Evolutionary conservation across 2,797 vertebrate genomes (phyloP).

Genomic region (Chiloscyllium punctatum): DNA sequence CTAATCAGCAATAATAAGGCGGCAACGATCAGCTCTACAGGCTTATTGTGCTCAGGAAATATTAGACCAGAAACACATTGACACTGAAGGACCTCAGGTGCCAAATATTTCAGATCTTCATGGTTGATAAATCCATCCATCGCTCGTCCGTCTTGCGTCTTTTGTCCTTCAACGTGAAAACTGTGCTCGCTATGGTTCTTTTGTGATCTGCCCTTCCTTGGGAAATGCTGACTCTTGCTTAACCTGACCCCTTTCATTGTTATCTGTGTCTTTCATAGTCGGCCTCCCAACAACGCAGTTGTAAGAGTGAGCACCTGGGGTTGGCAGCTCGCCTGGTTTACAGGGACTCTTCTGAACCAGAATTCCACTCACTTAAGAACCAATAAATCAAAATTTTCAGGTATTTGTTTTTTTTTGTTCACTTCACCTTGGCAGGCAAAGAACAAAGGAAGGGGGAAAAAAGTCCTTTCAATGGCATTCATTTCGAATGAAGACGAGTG

Average conservation of each 20-base stretch:
- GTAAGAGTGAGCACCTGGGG: neutral
- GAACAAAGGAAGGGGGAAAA: neutral
- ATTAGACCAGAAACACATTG: neutral
- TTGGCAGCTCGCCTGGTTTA: neutral
- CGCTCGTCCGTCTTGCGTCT: neutral
- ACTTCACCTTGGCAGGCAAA: neutral
- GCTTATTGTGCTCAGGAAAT: neutral
- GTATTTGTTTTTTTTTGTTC: conserved; percentile 20
- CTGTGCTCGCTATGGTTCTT: neutral
- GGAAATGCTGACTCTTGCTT: neutral
- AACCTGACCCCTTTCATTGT: neutral
- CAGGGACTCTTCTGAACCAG: neutral
- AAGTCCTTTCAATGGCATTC: neutral
- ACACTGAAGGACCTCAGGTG: neutral
- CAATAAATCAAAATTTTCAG: neutral
- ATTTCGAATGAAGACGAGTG: neutral
- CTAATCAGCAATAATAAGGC: neutral
- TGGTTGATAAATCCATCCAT: conserved; percentile 5
- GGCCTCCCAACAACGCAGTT: neutral
- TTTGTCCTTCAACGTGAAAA: neutral
- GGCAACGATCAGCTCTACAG: neutral
- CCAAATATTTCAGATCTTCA: neutral
- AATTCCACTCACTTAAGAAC: neutral
- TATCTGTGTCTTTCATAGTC: neutral
- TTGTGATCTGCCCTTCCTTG: neutral